Conservation (phyloP, 1,140 invertebrate genomes). For the Tetramorium simillimum region DNA sequence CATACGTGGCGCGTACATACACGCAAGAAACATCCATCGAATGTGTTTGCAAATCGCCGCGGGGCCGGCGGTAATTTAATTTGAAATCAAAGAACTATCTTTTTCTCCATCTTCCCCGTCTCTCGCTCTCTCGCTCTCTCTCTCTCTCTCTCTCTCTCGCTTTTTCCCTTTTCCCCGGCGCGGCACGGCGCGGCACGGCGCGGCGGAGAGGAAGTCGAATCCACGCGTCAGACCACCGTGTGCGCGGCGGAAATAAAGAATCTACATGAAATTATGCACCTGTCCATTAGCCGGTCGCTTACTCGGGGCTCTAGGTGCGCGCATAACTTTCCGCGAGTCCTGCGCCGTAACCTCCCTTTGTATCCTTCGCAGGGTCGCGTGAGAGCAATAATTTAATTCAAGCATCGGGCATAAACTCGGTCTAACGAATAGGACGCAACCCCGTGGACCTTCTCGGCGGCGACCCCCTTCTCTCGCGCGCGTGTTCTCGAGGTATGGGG, state of each 20-base stretch:
- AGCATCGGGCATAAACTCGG: constrained; percentile 58
- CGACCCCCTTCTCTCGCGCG: background rate
- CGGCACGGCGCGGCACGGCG: too few species aligned
- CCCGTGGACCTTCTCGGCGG: constrained; percentile 20
- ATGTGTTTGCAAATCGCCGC: constrained; percentile 33
- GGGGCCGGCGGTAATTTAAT: constrained; percentile 63
- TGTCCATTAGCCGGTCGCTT: constrained; percentile 68
- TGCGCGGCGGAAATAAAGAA: constrained; percentile 36
- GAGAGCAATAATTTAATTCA: constrained; percentile 72
- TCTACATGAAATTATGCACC: constrained; percentile 67
- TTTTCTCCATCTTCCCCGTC: background rate
- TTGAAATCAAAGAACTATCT: constrained; percentile 62
- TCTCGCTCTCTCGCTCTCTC: too few species aligned
- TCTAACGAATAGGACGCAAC: constrained; percentile 34
- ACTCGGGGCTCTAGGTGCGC: constrained; percentile 46
- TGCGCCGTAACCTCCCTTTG: constrained; percentile 2
- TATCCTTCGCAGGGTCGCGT: constrained; percentile 3
- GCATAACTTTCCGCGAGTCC: constrained; percentile 66
- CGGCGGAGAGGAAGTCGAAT: background rate
- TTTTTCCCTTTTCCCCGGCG: background rate
- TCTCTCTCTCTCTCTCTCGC: too few species aligned
- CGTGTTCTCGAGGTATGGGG: background rate
- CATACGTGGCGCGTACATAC: background rate
- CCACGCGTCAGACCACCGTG: background rate
- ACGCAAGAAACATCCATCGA: constrained; percentile 30